Percentiles rank a stretch among this genome's conserved stretches.
phyloP scores from a whole-genome alignment of 2,113 vertebrate species.

The Pluvianellus socialis region DNA sequence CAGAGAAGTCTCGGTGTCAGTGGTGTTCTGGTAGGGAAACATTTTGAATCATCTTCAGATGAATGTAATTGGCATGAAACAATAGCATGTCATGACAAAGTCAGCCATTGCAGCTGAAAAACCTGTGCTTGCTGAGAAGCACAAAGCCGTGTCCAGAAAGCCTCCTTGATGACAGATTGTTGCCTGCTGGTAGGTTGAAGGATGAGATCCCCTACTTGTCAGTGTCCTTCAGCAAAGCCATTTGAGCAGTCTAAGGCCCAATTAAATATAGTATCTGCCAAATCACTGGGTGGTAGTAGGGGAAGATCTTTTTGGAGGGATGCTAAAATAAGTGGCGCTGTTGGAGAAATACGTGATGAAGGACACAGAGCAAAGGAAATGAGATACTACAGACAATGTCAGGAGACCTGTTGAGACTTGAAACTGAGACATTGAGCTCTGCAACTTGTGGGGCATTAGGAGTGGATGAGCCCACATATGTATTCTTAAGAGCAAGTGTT shows the following conservation, averaged over 20 bases:
- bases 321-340: background rate
- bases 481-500: background rate
- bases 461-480: background rate
- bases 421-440: background rate
- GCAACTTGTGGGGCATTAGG: accelerated
- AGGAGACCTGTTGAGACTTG: background rate
- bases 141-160: background rate
- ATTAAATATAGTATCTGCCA: background rate
- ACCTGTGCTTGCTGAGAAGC: background rate
- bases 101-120: background rate
- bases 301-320: background rate
- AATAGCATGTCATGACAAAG: background rate
- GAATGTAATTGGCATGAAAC: background rate
- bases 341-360: background rate
- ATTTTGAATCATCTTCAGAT: background rate
- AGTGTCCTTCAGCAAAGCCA: background rate
- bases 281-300: background rate
- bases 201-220: background rate
- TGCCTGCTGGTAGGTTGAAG: background rate
- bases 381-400: background rate
- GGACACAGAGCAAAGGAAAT: background rate
- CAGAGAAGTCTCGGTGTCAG: background rate
- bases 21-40: background rate
- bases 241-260: background rate
- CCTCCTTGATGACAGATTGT: background rate